Conservation (phyloP, 2,797 vertebrate species). For the Hypotaenidia okinawae region DNA sequence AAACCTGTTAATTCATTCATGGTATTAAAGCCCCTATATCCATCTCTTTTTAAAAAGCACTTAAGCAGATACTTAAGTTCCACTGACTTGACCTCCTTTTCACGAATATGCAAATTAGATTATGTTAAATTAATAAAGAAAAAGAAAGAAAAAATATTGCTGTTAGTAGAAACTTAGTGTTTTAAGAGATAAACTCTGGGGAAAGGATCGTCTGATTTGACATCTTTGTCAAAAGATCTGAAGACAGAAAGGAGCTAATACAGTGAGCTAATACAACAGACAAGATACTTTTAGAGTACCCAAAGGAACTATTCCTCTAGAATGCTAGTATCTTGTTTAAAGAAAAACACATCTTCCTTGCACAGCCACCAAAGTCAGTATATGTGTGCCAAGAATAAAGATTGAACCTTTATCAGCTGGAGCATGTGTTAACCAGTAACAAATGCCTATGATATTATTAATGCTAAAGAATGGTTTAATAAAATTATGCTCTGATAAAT, state of each 20-base stretch:
- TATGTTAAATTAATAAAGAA: neutral
- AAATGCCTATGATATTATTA: neutral
- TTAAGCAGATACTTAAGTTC: neutral
- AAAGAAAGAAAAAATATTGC: neutral
- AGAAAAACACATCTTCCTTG: conserved; percentile 45
- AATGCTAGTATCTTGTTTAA: neutral
- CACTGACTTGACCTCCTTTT: neutral
- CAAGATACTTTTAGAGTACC: neutral
- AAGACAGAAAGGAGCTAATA: neutral
- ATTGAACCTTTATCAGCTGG: conserved; percentile 25
- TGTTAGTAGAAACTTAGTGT: neutral
- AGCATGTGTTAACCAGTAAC: conserved; percentile 21
- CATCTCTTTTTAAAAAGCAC: neutral
- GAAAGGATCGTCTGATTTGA: neutral
- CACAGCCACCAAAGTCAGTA: conserved; percentile 15
- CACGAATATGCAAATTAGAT: neutral
- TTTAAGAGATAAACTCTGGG: neutral
- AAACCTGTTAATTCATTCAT: neutral
- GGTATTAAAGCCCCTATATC: neutral
- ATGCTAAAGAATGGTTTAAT: neutral
- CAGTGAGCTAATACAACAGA: conserved; percentile 14
- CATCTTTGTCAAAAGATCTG: neutral
- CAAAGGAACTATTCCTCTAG: conserved; percentile 15
- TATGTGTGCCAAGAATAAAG: conserved; percentile 35
- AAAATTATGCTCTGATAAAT: conserved; percentile 15